phyloP scores from a whole-genome alignment of 1,140 invertebrate genomes.

The Hycleus cichorii region DNA sequence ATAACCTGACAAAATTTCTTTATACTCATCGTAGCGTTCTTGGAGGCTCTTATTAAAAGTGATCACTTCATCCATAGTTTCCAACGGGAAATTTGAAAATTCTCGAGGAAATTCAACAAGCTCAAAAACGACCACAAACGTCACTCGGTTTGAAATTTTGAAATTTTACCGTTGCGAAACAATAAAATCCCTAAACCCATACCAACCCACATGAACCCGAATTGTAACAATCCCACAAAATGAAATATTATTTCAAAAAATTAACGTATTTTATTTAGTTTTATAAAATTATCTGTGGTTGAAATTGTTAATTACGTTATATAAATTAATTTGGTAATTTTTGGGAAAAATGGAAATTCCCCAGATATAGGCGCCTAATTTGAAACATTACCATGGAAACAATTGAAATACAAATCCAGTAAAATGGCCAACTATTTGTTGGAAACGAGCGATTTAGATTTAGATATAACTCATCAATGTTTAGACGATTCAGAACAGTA shows the following conservation, averaged over 20 bases:
- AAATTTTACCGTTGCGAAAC: too few relatives aligned
- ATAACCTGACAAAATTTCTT: slow-evolving; percentile 44
- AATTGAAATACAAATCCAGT: slow-evolving; percentile 3
- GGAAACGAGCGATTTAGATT: slow-evolving; percentile 5
- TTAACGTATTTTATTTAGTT: too few relatives aligned
- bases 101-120: neutral
- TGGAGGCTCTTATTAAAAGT: slow-evolving; percentile 52
- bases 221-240: too few relatives aligned
- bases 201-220: neutral
- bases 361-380: neutral
- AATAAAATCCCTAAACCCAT: too few relatives aligned
- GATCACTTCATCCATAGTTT: slow-evolving; percentile 43
- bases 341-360: neutral
- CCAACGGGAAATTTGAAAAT: neutral
- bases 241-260: too few relatives aligned
- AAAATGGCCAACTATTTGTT: neutral
- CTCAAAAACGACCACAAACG: too few relatives aligned
- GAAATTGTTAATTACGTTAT: neutral
- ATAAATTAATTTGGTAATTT: neutral
- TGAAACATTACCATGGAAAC: neutral
- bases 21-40: slow-evolving; percentile 48
- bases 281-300: neutral
- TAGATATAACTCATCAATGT: slow-evolving; percentile 29
- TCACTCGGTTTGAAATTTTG: too few relatives aligned
- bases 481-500: slow-evolving; percentile 30